Evolutionary conservation across 2,888 invertebrate species (phyloP), one percentile per base, ranked within the genome.

Genomic region (Silvanus unidentatus): DNA sequence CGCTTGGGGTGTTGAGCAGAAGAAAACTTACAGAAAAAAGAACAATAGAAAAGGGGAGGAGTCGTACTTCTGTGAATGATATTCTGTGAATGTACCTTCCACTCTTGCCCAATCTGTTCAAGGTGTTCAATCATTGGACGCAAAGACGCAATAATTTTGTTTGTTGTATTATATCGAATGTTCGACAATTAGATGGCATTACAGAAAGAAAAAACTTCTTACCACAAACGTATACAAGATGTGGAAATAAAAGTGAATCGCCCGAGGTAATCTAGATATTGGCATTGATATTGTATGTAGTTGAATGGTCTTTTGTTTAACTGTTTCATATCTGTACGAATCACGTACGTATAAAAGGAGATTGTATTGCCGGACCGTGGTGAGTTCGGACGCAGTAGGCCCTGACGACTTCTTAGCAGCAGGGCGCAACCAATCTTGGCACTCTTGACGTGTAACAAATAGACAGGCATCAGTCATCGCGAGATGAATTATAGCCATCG

Each of bases 381-480:
- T 30, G 40, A 40, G 42, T 44, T 42, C 47, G 53, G 58, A 58
- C 63, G 52, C 62, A 53, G 62, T 58, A 58, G 58, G 60, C 49
- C 60, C 65, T 63, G 66, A 66, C 66, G 69, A 68, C 66, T 68
- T 65, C 57, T 60, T 59, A 62, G 58, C 68, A 60, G 65, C 66
- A 59, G 67, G 68, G 62, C 55, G 64, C 62, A 63, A 56, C 58
- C 64, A 63, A 65, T 66, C 67, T 67, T 65, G 66, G 63, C 68
- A 65, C 66, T 64, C 60, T 62, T 68, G 69, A 69, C 68, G 63
- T 64, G 60, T 61, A 68, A 69, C 69, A 69, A 68, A 69, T 69
- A 63, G 68, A 67, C 67, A 64, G 64, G 58, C 68, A 69, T 69
- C 69, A 68, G 65, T 69, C 69, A 67, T 62, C 65, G 62, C 51